These are phyloP conservation scores for Hypanus sabinus DNA, from an alignment of 2,113 vertebrate species.

Conservation along the genomic window DNA sequence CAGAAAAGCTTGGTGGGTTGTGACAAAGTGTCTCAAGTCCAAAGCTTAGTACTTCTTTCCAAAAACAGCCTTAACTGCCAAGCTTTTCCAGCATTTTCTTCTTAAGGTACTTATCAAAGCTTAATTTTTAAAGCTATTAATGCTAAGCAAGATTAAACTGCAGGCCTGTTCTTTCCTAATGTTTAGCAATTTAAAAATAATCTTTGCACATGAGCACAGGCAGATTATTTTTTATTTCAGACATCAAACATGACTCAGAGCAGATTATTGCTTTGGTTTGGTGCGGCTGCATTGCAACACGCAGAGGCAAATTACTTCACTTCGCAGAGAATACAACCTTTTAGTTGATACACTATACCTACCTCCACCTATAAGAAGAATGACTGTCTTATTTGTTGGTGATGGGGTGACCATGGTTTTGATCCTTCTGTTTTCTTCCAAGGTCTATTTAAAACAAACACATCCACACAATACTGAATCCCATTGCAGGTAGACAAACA, in stretches of 20 bases:
- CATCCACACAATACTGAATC: background rate
- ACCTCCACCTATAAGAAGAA: conserved; percentile 65
- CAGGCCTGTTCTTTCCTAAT: background rate
- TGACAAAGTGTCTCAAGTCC: no score
- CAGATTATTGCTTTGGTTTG: background rate
- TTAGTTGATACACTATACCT: conserved; percentile 37
- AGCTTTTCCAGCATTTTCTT: no score
- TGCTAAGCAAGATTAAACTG: background rate
- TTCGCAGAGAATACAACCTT: background rate
- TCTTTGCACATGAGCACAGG: background rate
- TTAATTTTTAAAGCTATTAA: background rate
- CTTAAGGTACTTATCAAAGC: background rate
- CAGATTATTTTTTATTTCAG: background rate
- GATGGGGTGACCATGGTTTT: conserved; percentile 56
- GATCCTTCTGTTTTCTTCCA: conserved; percentile 55
- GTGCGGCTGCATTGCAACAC: background rate
- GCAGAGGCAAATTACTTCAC: background rate
- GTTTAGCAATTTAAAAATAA: background rate
- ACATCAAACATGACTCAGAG: background rate
- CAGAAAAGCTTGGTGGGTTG: no score
- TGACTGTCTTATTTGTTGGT: conserved; percentile 50
- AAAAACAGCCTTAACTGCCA: no score
- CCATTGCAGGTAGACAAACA: background rate
- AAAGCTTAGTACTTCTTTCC: no score
- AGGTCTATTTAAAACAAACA: conserved; percentile 48